Evolutionary conservation across 2,888 invertebrate genomes (phyloP).

Genomic region (Andrena hattorfiana): DNA sequence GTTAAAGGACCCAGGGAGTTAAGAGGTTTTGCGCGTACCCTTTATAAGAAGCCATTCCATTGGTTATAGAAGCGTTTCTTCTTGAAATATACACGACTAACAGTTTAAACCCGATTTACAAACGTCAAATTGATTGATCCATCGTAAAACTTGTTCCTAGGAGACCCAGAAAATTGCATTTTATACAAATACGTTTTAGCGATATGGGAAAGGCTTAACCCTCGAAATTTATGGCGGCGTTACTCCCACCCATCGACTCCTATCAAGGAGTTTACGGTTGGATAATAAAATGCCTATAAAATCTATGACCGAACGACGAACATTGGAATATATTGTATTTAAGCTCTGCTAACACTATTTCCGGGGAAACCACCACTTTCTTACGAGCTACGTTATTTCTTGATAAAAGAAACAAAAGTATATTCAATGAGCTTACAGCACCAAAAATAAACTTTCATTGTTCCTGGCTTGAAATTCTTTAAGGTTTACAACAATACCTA

Average conservation of each 20-base stretch:
- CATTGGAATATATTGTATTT: constrained; percentile 23
- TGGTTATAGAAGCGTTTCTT: too few relatives aligned
- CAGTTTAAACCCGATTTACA: too few relatives aligned
- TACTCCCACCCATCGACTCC: neutral
- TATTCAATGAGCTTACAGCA: too few relatives aligned
- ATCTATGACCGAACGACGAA: neutral
- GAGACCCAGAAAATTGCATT: constrained; percentile 7
- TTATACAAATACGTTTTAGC: constrained; percentile 8
- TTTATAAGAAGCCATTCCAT: too few relatives aligned
- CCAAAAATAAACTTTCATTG: too few relatives aligned
- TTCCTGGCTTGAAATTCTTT: too few relatives aligned
- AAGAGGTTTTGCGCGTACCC: too few relatives aligned
- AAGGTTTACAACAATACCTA: too few relatives aligned
- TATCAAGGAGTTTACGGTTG: constrained; percentile 35
- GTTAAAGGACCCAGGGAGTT: too few relatives aligned
- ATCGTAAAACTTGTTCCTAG: constrained; percentile 1
- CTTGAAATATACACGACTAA: too few relatives aligned
- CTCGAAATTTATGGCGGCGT: constrained; percentile 33
- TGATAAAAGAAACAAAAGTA: too few relatives aligned
- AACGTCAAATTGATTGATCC: neutral
- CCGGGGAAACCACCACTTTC: neutral
- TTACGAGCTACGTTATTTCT: neutral
- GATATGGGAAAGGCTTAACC: neutral
- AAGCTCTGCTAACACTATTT: neutral
- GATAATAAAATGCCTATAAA: constrained; percentile 46